Evolutionary conservation across 2,797 vertebrate genomes (phyloP).

Genomic region (Dipus sagitta): DNA sequence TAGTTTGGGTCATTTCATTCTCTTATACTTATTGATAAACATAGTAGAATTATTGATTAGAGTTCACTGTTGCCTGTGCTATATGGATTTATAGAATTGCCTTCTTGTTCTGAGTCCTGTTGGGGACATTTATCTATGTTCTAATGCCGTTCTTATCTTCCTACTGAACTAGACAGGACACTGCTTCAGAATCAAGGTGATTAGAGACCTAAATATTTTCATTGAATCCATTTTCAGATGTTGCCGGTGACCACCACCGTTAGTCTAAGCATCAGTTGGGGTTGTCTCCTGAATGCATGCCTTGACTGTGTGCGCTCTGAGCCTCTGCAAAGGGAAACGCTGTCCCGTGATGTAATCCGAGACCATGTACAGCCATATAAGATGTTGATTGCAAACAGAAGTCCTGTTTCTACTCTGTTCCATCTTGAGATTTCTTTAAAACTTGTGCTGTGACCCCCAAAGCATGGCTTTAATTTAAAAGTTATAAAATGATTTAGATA

Average conservation of each 20-base stretch:
- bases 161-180: slow-evolving; percentile 79
- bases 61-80: background rate
- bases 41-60: background rate
- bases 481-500: background rate
- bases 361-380: background rate
- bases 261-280: slow-evolving; percentile 40
- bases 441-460: background rate
- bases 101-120: slow-evolving; percentile 58
- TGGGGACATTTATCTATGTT: slow-evolving; percentile 6
- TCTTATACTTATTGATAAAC: slow-evolving; percentile 30
- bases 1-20: slow-evolving; percentile 23
- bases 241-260: background rate
- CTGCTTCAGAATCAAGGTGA: slow-evolving; percentile 84
- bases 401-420: slow-evolving; percentile 80
- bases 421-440: slow-evolving; percentile 41
- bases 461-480: slow-evolving; percentile 6
- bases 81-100: slow-evolving; percentile 30
- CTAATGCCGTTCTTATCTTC: slow-evolving; percentile 75
- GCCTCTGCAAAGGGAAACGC: background rate
- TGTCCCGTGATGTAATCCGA: background rate
- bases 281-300: slow-evolving; percentile 72
- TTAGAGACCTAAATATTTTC: slow-evolving; percentile 59
- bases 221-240: background rate
- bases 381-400: slow-evolving; percentile 33
- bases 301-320: background rate